These are phyloP conservation scores for Lipophrys pholis DNA, from an alignment of 2,113 vertebrate species.

Conservation along the genomic window DNA sequence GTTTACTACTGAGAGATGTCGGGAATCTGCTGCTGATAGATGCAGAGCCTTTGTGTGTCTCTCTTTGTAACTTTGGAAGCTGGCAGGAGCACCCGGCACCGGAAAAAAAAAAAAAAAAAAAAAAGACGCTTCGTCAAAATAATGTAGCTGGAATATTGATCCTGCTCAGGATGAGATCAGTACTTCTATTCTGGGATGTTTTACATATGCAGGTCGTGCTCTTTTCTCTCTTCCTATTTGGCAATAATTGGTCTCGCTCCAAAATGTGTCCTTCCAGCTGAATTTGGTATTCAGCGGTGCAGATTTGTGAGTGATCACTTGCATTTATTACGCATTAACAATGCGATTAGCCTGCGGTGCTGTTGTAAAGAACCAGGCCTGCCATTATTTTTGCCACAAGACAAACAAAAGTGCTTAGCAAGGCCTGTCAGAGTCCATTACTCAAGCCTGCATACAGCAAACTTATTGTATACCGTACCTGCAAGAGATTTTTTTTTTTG, in stretches of 20 bases:
- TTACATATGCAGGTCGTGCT: constrained; percentile 16
- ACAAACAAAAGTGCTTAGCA: constrained; percentile 53
- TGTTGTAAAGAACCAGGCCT: neutral
- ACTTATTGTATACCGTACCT: constrained; percentile 32
- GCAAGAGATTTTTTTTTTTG: constrained; percentile 30
- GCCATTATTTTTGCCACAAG: constrained; percentile 9
- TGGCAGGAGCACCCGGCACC: neutral
- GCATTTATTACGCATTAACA: constrained; percentile 13
- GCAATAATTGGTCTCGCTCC: neutral
- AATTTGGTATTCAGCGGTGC: neutral
- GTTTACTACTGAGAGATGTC: constrained; percentile 10
- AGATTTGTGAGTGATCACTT: constrained; percentile 3
- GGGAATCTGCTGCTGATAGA: constrained; percentile 17
- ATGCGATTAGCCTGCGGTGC: neutral
- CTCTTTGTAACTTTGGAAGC: neutral
- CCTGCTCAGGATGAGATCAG: constrained; percentile 21
- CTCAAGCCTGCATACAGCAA: constrained; percentile 36
- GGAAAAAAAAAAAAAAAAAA: too few species aligned
- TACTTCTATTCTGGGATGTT: constrained; percentile 1
- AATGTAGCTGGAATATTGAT: constrained; percentile 33
- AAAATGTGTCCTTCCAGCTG: neutral
- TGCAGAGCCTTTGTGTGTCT: neutral
- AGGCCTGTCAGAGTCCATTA: constrained; percentile 57
- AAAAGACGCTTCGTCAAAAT: constrained; percentile 24
- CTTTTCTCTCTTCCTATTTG: constrained; percentile 15